A percentile compares a stretch with the other conserved stretches of the same genome.
These are phyloP conservation scores for Nesidiocoris tenuis DNA, from an alignment of 2,888 invertebrate species.

Conservation along the genomic window DNA sequence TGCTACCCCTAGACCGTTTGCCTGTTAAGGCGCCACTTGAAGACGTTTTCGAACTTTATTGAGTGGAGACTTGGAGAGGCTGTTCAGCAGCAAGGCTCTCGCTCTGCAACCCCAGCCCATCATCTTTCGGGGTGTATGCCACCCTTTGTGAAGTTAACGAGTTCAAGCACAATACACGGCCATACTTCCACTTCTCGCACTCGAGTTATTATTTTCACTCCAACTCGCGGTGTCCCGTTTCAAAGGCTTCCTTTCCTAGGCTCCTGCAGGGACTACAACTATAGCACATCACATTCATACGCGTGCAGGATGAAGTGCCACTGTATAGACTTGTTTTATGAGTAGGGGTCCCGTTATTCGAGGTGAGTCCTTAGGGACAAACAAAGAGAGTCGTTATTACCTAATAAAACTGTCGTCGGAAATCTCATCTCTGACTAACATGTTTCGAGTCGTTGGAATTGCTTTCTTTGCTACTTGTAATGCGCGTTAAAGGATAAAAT, in stretches of 20 bases:
- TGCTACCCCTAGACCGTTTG: background rate
- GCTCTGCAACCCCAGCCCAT: background rate
- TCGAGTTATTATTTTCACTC: background rate
- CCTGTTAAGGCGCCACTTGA: background rate
- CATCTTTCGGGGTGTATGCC: background rate
- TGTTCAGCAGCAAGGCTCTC: background rate
- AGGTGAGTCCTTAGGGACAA: background rate
- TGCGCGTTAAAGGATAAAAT: too few species aligned
- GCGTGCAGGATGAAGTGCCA: background rate
- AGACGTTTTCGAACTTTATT: background rate
- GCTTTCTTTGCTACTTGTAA: too few species aligned
- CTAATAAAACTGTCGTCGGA: background rate
- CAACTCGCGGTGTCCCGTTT: background rate
- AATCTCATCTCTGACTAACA: background rate
- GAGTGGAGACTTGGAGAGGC: background rate
- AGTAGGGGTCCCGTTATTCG: background rate
- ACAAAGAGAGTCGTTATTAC: background rate
- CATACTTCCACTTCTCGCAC: background rate
- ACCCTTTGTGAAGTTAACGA: background rate
- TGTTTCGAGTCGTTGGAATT: too few species aligned
- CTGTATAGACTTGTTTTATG: background rate
- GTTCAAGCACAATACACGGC: background rate
- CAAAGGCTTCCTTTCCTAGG: background rate
- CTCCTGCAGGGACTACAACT: too few species aligned
- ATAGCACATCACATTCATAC: background rate